phyloP scores from a whole-genome alignment of 1,140 invertebrate species.

The Caenorhabditis inopinata region DNA sequence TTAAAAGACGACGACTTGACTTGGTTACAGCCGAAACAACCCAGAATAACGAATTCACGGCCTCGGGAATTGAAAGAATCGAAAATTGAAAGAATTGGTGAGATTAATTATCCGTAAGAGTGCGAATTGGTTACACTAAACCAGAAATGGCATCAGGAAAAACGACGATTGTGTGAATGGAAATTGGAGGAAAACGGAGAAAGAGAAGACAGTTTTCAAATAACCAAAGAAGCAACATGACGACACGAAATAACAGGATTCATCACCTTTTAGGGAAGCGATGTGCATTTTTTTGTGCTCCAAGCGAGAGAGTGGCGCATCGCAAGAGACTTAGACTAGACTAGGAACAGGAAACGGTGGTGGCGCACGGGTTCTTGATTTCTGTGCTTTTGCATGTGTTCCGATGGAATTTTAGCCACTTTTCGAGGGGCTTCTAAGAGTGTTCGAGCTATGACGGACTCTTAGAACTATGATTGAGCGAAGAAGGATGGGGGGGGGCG shows the following conservation, averaged over 20 bases:
- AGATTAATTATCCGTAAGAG: constrained; percentile 27
- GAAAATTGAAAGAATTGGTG: too few relatives aligned
- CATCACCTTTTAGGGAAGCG: neutral
- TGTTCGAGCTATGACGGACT: neutral
- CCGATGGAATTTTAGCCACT: constrained; percentile 28
- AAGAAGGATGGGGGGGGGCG: too few relatives aligned
- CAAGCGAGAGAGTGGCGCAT: neutral
- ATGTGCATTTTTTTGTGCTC: constrained; percentile 24
- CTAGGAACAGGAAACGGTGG: constrained; percentile 18
- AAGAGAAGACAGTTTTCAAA: neutral
- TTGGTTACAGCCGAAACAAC: too few relatives aligned
- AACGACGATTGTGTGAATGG: too few relatives aligned
- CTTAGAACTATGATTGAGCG: too few relatives aligned
- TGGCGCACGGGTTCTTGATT: constrained; percentile 2
- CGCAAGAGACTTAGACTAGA: neutral
- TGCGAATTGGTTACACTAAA: neutral
- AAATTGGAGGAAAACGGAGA: neutral
- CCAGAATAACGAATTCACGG: neutral
- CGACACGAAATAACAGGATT: neutral
- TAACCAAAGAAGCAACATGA: neutral
- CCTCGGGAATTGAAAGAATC: constrained; percentile 22
- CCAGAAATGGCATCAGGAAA: too few relatives aligned
- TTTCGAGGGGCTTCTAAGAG: neutral
- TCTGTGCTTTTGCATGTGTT: constrained; percentile 32
- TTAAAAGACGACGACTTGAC: neutral